Evolutionary conservation across 2,888 invertebrate species (phyloP).

Genomic region (Invenusta paracnida): DNA sequence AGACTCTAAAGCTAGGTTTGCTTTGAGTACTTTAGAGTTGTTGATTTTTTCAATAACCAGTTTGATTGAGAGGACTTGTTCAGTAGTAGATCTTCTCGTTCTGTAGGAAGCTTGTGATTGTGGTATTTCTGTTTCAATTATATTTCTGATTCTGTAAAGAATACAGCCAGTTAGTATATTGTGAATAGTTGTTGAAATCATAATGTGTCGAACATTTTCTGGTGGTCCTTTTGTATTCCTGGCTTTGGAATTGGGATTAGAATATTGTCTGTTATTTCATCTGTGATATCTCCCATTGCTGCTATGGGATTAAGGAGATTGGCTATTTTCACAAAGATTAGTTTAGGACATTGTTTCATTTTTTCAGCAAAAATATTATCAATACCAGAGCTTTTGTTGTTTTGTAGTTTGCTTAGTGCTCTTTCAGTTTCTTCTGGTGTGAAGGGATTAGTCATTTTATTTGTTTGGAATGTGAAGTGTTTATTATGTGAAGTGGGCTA

Average conservation of each 20-base stretch:
- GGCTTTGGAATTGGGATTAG: neutral
- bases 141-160: neutral
- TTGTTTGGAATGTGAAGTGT: neutral
- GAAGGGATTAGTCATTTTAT: neutral
- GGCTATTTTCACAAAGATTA: conserved; percentile 1
- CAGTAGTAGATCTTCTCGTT: neutral
- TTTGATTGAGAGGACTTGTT: neutral
- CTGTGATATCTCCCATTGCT: neutral
- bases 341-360: conserved; percentile 9
- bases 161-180: neutral
- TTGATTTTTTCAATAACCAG: neutral
- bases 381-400: conserved; percentile 6
- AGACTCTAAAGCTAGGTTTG: neutral
- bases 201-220: neutral
- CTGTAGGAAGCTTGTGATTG: neutral
- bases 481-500: neutral
- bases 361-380: conserved; percentile 14
- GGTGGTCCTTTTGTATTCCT: neutral
- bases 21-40: neutral
- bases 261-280: neutral
- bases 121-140: neutral
- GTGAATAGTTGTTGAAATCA: neutral
- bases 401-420: neutral
- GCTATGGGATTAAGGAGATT: conserved; percentile 16
- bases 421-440: neutral